Conservation (phyloP, 2,113 vertebrate species). For the Halichoerus grypus region DNA sequence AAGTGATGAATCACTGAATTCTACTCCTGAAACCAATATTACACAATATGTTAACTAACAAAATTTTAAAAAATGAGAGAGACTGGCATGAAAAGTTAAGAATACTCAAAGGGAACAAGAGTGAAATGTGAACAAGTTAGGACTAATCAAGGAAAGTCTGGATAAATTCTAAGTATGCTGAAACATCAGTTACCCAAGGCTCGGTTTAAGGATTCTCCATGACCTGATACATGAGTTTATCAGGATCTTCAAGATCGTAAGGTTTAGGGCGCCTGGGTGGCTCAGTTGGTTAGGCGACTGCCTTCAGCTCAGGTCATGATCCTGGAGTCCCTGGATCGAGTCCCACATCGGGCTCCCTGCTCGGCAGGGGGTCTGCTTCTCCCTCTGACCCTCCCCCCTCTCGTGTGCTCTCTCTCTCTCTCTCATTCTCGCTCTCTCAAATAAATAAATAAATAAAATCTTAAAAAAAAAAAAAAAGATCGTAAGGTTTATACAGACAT, state of each 20-base stretch:
- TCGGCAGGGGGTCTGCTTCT: too few relatives aligned
- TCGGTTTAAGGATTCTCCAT: not conserved
- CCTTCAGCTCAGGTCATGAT: too few relatives aligned
- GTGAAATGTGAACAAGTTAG: not conserved
- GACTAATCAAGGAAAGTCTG: not conserved
- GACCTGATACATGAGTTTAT: not conserved
- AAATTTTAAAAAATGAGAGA: not conserved
- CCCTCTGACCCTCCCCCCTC: too few relatives aligned
- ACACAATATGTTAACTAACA: not conserved
- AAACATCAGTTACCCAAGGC: not conserved
- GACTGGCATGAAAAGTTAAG: not conserved
- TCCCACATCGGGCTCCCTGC: too few relatives aligned
- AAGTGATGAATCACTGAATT: not conserved
- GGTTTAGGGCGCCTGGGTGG: not conserved
- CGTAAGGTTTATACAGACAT: fast-evolving
- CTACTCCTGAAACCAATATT: not conserved
- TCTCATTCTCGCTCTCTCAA: too few relatives aligned
- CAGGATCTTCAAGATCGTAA: not conserved
- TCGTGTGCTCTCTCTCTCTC: too few relatives aligned
- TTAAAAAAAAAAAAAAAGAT: not conserved
- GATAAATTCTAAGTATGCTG: not conserved
- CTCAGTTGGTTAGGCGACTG: too few relatives aligned
- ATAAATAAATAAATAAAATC: too few relatives aligned
- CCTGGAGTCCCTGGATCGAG: too few relatives aligned
- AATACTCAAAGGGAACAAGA: not conserved